Evolutionary conservation across 2,113 vertebrate genomes (phyloP).

Genomic region (Podarcis raffonei): DNA sequence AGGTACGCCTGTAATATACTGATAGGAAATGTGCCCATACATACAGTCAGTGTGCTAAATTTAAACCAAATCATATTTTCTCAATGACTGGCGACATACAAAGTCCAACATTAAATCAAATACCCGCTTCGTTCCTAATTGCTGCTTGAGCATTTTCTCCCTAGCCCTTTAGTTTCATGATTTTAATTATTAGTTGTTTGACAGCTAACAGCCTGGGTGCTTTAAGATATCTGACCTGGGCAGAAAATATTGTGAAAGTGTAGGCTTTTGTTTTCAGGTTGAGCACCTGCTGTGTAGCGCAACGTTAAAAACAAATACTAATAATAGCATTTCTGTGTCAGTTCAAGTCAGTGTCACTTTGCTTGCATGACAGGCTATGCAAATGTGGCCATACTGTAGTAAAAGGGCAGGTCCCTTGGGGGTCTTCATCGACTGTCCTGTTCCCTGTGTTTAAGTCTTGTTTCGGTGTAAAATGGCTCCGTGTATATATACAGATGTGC

Average conservation of each 20-base stretch:
- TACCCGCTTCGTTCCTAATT: background rate
- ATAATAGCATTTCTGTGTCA: background rate
- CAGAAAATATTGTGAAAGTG: conserved; percentile 18
- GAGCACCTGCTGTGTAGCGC: background rate
- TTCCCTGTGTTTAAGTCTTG: background rate
- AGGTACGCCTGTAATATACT: background rate
- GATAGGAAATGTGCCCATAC: background rate
- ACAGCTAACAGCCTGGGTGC: background rate
- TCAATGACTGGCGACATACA: background rate
- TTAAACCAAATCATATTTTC: background rate
- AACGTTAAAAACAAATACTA: conserved; percentile 32
- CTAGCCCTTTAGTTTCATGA: background rate
- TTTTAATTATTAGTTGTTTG: conserved; percentile 15
- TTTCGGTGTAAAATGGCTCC: background rate
- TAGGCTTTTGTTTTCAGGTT: background rate
- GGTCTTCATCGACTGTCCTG: background rate
- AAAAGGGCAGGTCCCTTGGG: background rate
- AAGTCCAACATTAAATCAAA: background rate
- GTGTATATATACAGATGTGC: background rate
- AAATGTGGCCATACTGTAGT: background rate
- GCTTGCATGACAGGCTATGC: background rate
- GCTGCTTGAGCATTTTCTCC: background rate
- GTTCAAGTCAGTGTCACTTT: background rate
- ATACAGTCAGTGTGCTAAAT: background rate
- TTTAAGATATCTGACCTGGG: background rate